Evolutionary conservation across 2,888 invertebrate species (phyloP).

Genomic region (Latrodectus hesperus): DNA sequence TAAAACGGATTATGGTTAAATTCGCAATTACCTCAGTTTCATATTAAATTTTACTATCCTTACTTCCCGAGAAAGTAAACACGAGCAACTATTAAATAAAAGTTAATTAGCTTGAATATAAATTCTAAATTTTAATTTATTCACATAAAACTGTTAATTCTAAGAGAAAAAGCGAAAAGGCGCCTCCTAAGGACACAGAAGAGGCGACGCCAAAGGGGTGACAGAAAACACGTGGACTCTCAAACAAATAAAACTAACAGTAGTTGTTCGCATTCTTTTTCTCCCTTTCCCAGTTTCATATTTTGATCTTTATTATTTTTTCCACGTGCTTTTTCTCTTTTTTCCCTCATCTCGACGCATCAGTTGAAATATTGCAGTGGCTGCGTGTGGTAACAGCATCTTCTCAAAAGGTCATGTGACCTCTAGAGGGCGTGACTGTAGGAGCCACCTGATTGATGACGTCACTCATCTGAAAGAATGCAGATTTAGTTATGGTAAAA

Average conservation of each 20-base stretch:
- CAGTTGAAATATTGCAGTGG: constrained; percentile 61
- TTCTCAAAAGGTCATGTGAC: constrained; percentile 48
- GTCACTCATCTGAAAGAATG: constrained; percentile 30
- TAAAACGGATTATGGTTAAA: no score
- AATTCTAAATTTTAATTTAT: no score
- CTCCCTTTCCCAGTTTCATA: constrained; percentile 5
- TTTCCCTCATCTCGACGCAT: constrained; percentile 29
- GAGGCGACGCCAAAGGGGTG: constrained; percentile 40
- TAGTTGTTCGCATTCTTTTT: constrained; percentile 38
- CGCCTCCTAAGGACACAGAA: constrained; percentile 16
- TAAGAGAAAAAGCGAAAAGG: background rate
- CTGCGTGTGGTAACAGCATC: constrained; percentile 63
- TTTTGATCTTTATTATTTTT: constrained; percentile 59
- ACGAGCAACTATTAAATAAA: no score
- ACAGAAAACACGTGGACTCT: constrained; percentile 57
- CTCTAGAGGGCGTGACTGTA: constrained; percentile 14
- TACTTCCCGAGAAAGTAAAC: no score
- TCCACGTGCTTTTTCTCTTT: constrained; percentile 16
- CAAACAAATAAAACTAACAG: constrained; percentile 51
- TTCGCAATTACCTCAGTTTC: no score
- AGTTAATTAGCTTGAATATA: no score
- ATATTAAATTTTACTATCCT: no score
- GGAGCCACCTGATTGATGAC: constrained; percentile 51
- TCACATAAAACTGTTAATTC: no score
- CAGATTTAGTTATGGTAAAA: constrained; percentile 11